Conservation (phyloP, 2,888 invertebrate genomes). For the Eugnorisma glareosa region DNA sequence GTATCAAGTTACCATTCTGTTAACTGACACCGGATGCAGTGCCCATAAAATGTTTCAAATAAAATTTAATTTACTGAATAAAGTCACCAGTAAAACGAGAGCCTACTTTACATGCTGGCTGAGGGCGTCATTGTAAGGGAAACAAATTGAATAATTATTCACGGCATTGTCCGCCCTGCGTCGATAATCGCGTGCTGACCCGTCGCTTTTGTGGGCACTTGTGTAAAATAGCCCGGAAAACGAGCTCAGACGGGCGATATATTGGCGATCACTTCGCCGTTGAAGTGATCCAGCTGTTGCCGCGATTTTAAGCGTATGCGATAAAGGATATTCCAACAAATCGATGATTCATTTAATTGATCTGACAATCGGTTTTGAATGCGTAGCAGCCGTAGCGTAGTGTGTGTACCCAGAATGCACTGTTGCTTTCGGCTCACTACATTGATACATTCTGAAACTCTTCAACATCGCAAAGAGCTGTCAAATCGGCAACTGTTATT, state of each 20-base stretch:
- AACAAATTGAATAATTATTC: conserved; percentile 88
- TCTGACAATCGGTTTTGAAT: neutral
- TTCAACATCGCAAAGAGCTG: neutral
- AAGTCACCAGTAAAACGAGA: conserved; percentile 44
- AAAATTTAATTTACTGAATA: conserved; percentile 35
- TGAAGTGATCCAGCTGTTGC: conserved; percentile 48
- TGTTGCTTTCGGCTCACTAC: neutral
- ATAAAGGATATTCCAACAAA: conserved; percentile 27
- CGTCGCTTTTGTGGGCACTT: conserved; percentile 76
- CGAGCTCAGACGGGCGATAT: conserved; percentile 65
- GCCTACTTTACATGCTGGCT: conserved; percentile 61
- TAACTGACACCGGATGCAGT: neutral
- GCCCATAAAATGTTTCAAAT: conserved; percentile 20
- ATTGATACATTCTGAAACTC: neutral
- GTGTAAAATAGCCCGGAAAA: conserved; percentile 70
- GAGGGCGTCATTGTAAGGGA: conserved; percentile 69
- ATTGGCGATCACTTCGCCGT: conserved; percentile 55
- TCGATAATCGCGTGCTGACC: conserved; percentile 82
- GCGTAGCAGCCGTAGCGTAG: neutral
- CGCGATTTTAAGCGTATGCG: conserved; percentile 28
- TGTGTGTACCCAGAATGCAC: neutral
- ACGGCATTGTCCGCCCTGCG: conserved; percentile 77
- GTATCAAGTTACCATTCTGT: conserved; percentile 7
- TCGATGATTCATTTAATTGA: conserved; percentile 22
- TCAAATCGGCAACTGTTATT: neutral